Percentiles rank a stretch among this genome's conserved stretches.
Evolutionary conservation across 92 coral and sea anemone genomes (phyloP).

Genomic region (Zoanthus solanderi): DNA sequence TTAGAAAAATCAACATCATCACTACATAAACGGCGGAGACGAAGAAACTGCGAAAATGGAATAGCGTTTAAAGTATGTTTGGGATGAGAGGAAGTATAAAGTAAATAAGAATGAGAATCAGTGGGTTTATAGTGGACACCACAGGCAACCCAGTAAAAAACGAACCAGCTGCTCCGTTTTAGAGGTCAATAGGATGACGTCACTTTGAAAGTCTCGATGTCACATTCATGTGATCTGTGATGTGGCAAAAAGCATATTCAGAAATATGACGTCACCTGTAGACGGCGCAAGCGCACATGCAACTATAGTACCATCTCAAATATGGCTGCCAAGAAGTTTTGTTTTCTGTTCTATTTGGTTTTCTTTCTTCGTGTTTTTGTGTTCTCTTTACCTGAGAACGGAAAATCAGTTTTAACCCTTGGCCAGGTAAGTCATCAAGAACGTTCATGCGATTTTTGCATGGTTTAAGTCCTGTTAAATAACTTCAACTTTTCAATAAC

Average conservation of each 20-base stretch:
- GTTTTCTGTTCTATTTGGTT: background rate
- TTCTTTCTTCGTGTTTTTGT: background rate
- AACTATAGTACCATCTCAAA: background rate
- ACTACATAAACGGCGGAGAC: no score
- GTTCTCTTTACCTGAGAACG: background rate
- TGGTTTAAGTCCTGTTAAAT: background rate
- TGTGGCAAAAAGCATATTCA: background rate
- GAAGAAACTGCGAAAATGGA: no score
- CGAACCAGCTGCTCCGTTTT: no score
- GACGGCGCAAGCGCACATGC: background rate
- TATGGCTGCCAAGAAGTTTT: background rate
- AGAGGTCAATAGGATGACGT: no score
- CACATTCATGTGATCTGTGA: background rate
- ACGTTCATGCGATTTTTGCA: background rate
- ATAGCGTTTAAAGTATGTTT: no score
- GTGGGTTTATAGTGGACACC: no score
- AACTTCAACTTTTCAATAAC: background rate
- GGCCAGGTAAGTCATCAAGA: background rate
- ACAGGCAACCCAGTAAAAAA: no score
- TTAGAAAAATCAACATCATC: no score
- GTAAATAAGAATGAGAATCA: no score
- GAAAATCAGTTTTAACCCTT: background rate
- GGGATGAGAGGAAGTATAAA: no score
- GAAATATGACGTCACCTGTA: background rate
- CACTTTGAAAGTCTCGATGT: no score